Evolutionary conservation across 2,113 vertebrate genomes (phyloP), one percentile per base, ranked within the genome.

Genomic region (Xerus inauris): DNA sequence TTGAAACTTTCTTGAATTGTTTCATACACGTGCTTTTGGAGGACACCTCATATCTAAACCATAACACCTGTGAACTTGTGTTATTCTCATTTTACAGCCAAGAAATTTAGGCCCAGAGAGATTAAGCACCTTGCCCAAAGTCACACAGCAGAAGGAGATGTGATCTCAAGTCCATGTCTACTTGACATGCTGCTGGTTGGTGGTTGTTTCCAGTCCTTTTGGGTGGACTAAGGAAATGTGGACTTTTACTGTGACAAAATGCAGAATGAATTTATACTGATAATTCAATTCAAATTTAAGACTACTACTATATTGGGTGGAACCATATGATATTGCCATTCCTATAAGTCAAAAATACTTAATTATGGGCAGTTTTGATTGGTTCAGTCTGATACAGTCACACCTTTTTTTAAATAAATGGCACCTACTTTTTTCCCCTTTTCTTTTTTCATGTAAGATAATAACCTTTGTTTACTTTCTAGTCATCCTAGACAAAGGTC

Each of bases 321-420:
- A 83, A 42, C 26, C 24, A 38, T 59, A 47, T 30, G 32, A 75
- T 59, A n/a, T 35, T 32, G 7, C 1, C 45, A 87, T 59, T 89
- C 76, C 64, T 73, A 2, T 87, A 91, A 77, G 26, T 67, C 35
- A 88, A 45, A 86, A 91, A 22, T 47, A 47, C 32, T 64, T 59
- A 35, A 83, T 38, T 81, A 91, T 35, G n/a, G 28, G 10, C 42
- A 89, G 38, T 89, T 96, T 86, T 28, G 51, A 42, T 92, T 57
- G 65, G 19, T 73, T 89, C 45, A 72, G 26, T 28, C 45, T 49
- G 86, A 82, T 30, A 81, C 59, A 76, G 59, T 87, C 45, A 38
- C 12, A 79, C 69, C 3, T 12, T 79, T 89, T 89, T 75, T 75
- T 32, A 69, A 72, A 65, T 73, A 67, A 86, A 30, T 47, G 19